Percentiles rank a stretch among this genome's conserved stretches.
Evolutionary conservation across 2,113 vertebrate species (phyloP).

Genomic region (Rhinopomastus cyanomelas): DNA sequence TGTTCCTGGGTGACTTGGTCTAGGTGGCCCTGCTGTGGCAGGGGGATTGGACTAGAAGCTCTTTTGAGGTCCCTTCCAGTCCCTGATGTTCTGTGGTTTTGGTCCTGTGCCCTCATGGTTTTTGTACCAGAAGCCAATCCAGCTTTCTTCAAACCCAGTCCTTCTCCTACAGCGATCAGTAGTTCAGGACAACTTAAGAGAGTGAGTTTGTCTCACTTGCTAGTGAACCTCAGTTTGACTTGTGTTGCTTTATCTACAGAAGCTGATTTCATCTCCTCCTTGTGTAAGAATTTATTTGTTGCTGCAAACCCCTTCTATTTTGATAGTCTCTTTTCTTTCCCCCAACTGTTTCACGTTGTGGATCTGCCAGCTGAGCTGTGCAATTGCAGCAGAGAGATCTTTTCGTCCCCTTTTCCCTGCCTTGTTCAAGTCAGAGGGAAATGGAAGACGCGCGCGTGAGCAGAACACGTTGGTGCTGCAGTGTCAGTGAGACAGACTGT

Average conservation of each 20-base stretch:
- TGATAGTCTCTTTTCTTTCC: neutral
- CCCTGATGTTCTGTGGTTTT: too few species aligned
- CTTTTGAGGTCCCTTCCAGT: too few species aligned
- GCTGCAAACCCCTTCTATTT: conserved; percentile 50
- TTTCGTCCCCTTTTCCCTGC: neutral
- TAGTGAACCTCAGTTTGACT: conserved; percentile 25
- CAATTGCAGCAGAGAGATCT: conserved; percentile 12
- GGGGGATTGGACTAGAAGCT: too few species aligned
- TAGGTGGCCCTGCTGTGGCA: too few species aligned
- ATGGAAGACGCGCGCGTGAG: conserved; percentile 46
- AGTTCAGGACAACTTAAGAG: conserved; percentile 35
- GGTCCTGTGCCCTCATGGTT: too few species aligned
- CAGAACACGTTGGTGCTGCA: conserved; percentile 55
- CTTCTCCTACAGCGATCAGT: conserved; percentile 30
- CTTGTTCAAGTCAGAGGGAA: conserved; percentile 41
- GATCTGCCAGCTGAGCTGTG: conserved; percentile 21
- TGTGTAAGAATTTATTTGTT: conserved; percentile 48
- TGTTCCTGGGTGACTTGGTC: too few species aligned
- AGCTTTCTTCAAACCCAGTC: conserved; percentile 31
- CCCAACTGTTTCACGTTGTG: conserved; percentile 26
- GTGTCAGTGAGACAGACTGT: conserved; percentile 58
- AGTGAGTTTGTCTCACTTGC: conserved; percentile 14
- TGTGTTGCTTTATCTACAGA: conserved; percentile 44
- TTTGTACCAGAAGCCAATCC: too few species aligned
- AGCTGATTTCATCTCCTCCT: conserved; percentile 39